Base-by-base conservation (phyloP, 2,888 invertebrate genomes). In the Deilephila elpenor region DNA sequence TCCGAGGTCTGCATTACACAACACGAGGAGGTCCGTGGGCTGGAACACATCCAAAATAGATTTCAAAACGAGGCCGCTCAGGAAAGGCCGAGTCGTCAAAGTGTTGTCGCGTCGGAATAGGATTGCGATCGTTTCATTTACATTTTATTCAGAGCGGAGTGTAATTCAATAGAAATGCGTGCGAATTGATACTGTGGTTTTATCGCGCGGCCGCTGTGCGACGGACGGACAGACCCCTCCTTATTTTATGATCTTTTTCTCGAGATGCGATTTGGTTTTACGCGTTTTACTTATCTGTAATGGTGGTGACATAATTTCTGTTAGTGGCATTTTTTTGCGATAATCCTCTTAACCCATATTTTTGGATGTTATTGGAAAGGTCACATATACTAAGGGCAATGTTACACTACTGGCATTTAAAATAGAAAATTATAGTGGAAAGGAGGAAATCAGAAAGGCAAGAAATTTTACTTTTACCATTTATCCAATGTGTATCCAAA, bases 91-190 rank as follows among this genome's bases (percentile, higher is more conserved):
- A 61, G 32, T 61, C 62, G 62, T 62, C 64, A 51, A 67, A 44
- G 20, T 25, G 51, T 67, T 37, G 62, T 62, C 62, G 25, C 6
- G 25, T 44, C 51, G 67, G 25, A 51, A 67, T 67, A 44, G 67
- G 44, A 67, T 67, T 51, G 51, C 79, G 80, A 83, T 84, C 85
- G 80, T 87, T 86, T 85, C 85, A 88, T 88, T 89, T 87, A 84
- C 87, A 88, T 89, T 86, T 84, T 84, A 86, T 84, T 81, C 80
- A 37, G 76, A 79, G 75, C 82, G 82, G 81, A 81, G 77, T 75
- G 88, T 85, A 84, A 87, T 88, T 85, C 86, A 87, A 88, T 88
- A 82, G 79, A 77, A 78, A 79, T 80, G 84, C 83, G 84, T 82
- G 84, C 84, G 79, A 84, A 85, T 84, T 85, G 85, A 86, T 86